Conservation (phyloP, 92 coral and sea anemone species). For the Epizoanthus fatuus region DNA sequence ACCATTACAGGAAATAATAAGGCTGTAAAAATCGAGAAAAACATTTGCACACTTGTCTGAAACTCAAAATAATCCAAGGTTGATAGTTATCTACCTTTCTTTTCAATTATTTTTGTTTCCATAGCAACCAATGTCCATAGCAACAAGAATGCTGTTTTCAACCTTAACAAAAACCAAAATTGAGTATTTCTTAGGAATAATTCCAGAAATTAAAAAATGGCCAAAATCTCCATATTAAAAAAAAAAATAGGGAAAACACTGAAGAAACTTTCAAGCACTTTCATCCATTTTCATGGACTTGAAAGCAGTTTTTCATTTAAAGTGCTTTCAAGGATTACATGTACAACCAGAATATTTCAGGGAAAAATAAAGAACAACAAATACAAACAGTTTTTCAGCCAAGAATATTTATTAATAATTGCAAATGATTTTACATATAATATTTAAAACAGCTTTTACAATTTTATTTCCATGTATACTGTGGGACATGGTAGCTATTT, state of each 20-base stretch:
- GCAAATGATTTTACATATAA: constrained; percentile 1
- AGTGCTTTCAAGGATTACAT: background rate
- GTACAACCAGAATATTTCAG: constrained; percentile 2
- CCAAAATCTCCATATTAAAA: constrained; percentile 11
- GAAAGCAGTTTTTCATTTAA: background rate
- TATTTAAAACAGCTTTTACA: constrained; percentile 28
- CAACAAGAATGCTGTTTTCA: constrained; percentile 28
- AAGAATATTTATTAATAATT: constrained; percentile 25
- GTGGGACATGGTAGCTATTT: constrained; percentile 48
- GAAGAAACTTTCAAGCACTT: constrained; percentile 26
- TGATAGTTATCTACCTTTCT: constrained; percentile 15
- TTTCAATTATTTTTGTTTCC: constrained; percentile 31
- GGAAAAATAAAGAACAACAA: constrained; percentile 12
- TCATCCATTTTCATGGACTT: constrained; percentile 4
- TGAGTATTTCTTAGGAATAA: background rate
- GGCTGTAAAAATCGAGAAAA: background rate
- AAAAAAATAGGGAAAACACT: background rate
- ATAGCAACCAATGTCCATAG: constrained; percentile 41
- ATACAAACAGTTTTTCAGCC: constrained; percentile 26
- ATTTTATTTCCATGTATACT: constrained; percentile 28
- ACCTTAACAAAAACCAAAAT: constrained; percentile 21
- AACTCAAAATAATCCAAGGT: constrained; percentile 2
- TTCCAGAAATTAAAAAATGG: constrained; percentile 11
- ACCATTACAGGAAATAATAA: background rate
- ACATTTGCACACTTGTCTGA: background rate